Evolutionary conservation across 2,888 invertebrate genomes (phyloP).

Genomic region (Trisateles emortualis): DNA sequence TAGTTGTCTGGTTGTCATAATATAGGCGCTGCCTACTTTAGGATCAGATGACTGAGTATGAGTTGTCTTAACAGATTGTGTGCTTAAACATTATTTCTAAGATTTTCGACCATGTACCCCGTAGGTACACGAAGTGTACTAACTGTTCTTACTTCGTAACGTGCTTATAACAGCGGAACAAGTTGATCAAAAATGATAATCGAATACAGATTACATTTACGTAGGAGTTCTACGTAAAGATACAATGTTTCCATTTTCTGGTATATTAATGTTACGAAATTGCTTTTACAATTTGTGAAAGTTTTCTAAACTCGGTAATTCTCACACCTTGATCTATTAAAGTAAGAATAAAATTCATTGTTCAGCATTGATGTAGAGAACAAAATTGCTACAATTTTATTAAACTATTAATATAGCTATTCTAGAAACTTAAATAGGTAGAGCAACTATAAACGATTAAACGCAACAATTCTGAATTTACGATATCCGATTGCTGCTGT

Average conservation of each 20-base stretch:
- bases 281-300: slow-evolving; percentile 30
- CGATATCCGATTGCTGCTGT: no score
- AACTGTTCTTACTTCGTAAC: background rate
- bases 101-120: no score
- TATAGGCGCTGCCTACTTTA: no score
- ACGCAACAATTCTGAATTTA: no score
- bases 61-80: no score
- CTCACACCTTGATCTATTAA: background rate
- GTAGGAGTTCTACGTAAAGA: background rate
- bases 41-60: no score
- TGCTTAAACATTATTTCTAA: no score
- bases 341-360: background rate
- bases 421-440: background rate
- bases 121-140: no score
- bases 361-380: background rate
- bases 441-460: no score
- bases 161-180: background rate
- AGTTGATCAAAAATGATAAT: background rate
- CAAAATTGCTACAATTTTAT: background rate
- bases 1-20: no score
- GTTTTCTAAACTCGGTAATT: slow-evolving; percentile 10
- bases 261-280: background rate
- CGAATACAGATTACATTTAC: background rate
- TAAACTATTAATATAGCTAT: background rate
- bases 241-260: background rate